phyloP scores from a whole-genome alignment of 2,113 vertebrate species.

The Pedetes capensis region DNA sequence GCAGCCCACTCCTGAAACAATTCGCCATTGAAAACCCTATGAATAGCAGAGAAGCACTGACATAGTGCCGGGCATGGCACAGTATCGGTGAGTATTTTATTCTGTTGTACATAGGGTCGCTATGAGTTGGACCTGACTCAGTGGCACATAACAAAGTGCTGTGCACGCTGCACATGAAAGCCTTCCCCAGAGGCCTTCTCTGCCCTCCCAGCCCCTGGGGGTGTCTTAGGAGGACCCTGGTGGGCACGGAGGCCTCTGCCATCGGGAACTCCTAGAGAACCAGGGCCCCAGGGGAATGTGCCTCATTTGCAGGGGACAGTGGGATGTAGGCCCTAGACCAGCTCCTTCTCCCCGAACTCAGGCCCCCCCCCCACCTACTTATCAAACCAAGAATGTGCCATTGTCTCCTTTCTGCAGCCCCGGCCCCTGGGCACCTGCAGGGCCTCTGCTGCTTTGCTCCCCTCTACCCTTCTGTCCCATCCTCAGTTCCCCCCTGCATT shows the following conservation, averaged over 20 bases:
- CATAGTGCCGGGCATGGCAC: too few relatives aligned
- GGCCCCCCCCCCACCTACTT: background rate
- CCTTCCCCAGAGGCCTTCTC: background rate
- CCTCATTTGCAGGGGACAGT: too few relatives aligned
- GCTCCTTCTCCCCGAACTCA: background rate
- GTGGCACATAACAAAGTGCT: too few relatives aligned
- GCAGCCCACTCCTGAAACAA: too few relatives aligned
- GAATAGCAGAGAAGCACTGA: too few relatives aligned
- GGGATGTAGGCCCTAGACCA: too few relatives aligned
- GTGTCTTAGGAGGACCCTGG: rapidly evolving
- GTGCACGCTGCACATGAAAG: too few relatives aligned
- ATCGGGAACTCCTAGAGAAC: rapidly evolving
- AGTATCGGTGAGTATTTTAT: too few relatives aligned
- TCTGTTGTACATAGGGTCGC: too few relatives aligned
- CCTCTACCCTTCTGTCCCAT: background rate
- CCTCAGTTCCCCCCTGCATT: background rate
- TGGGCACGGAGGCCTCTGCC: background rate
- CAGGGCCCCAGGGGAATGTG: background rate
- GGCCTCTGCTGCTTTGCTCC: background rate
- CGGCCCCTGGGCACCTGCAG: too few relatives aligned
- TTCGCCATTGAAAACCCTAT: too few relatives aligned
- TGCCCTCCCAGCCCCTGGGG: rapidly evolving
- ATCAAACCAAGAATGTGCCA: rapidly evolving
- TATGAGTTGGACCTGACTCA: too few relatives aligned
- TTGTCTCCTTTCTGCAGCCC: background rate